These are phyloP conservation scores for Echiichthys vipera DNA, from an alignment of 2,797 vertebrate genomes.

Conservation along the genomic window DNA sequence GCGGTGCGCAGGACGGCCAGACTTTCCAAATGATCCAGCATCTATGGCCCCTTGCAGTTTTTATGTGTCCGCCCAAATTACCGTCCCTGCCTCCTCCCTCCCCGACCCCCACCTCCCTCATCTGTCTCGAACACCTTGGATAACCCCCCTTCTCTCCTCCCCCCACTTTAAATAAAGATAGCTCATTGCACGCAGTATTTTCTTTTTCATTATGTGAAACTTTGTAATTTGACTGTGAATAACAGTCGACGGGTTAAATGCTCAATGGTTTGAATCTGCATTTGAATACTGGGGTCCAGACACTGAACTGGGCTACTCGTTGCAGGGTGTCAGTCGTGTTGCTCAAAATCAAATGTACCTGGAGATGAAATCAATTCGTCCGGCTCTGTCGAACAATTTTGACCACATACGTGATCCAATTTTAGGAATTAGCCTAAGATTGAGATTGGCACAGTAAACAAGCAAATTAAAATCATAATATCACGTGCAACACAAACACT, in stretches of 20 bases:
- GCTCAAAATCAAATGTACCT: constrained; percentile 25
- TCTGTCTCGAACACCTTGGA: constrained; percentile 83
- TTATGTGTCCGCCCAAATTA: constrained; percentile 88
- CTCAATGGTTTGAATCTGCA: constrained; percentile 35
- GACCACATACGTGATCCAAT: not conserved
- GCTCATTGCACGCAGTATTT: constrained; percentile 43
- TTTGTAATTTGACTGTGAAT: constrained; percentile 54
- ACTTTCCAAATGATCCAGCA: constrained; percentile 83
- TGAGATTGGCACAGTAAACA: not conserved
- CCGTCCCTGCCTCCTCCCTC: constrained; percentile 72
- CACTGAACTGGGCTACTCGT: constrained; percentile 13
- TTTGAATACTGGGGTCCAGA: constrained; percentile 41
- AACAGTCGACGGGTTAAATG: constrained; percentile 3
- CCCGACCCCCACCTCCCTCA: constrained; percentile 67
- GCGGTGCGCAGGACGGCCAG: constrained; percentile 66
- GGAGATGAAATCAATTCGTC: constrained; percentile 5
- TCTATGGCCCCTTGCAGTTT: constrained; percentile 82
- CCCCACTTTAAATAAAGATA: constrained; percentile 53
- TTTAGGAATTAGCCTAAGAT: not conserved
- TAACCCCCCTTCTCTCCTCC: constrained; percentile 69
- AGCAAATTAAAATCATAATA: not conserved
- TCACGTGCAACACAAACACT: not conserved
- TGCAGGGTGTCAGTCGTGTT: not conserved
- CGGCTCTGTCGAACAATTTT: not conserved
- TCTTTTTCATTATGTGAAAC: constrained; percentile 46